Percentiles rank a stretch among this genome's conserved stretches.
These are phyloP conservation scores for Grammomys dolichurus DNA, from an alignment of 2,113 vertebrate genomes.

Conservation along the genomic window DNA sequence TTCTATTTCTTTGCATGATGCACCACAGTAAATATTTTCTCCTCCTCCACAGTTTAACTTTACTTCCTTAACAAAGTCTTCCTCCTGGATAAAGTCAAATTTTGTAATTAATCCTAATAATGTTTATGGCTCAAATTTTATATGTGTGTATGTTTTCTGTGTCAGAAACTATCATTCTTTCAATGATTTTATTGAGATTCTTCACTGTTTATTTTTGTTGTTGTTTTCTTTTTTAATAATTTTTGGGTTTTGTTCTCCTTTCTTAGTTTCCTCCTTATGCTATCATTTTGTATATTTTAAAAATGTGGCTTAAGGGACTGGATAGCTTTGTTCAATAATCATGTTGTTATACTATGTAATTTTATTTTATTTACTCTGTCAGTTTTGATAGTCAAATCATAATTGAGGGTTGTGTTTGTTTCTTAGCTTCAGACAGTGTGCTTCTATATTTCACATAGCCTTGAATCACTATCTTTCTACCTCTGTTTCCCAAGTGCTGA, in stretches of 20 bases:
- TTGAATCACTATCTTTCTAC: not conserved
- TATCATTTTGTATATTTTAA: not conserved
- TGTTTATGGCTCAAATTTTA: not conserved
- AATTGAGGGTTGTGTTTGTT: too few relatives aligned
- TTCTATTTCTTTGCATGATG: not conserved
- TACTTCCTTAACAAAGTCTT: not conserved
- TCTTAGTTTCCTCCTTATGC: not conserved
- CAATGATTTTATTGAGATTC: not conserved
- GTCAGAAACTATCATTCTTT: too few relatives aligned
- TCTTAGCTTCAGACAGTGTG: not conserved
- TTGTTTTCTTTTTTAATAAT: not conserved
- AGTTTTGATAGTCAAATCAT: not conserved
- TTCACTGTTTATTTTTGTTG: not conserved
- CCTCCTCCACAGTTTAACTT: not conserved
- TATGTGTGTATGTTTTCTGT: not conserved
- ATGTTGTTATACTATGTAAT: not conserved
- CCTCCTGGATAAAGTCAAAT: not conserved
- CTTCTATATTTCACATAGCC: not conserved
- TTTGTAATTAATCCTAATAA: not conserved
- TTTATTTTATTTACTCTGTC: not conserved
- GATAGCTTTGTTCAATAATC: not conserved
- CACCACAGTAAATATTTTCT: not conserved
- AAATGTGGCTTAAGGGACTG: not conserved
- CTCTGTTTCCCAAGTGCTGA: not conserved
- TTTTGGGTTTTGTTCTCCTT: not conserved